These are phyloP conservation scores for Psilanteris sp. DNA, from an alignment of 1,140 invertebrate species.

Conservation along the genomic window DNA sequence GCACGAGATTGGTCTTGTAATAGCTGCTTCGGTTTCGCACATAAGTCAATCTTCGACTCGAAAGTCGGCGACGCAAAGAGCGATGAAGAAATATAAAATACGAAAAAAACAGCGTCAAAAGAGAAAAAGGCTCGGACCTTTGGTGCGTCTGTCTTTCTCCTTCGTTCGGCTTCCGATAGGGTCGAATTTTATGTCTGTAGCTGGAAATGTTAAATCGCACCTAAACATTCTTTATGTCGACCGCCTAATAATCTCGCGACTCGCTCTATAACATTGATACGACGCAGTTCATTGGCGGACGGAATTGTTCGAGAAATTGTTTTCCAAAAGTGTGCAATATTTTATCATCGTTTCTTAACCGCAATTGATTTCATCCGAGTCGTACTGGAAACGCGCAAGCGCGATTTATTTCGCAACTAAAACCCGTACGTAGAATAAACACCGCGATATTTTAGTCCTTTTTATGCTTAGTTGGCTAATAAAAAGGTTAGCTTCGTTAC, in stretches of 20 bases:
- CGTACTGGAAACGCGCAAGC: too few species aligned
- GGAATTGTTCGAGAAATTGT: too few species aligned
- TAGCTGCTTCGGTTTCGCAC: slow-evolving; percentile 19
- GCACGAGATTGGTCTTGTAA: slow-evolving; percentile 15
- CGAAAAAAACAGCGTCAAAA: slow-evolving; percentile 23
- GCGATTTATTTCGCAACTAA: too few species aligned
- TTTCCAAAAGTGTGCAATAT: too few species aligned
- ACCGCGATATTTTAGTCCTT: too few species aligned
- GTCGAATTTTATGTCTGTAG: slow-evolving; percentile 71
- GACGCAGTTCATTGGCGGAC: too few species aligned
- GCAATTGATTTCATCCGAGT: too few species aligned
- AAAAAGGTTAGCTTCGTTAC: too few species aligned
- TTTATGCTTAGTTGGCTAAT: too few species aligned
- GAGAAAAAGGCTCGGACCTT: slow-evolving; percentile 12
- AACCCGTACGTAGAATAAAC: too few species aligned
- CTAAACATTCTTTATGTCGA: slow-evolving; percentile 72
- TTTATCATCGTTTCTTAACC: too few species aligned
- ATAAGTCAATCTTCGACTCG: slow-evolving; percentile 26
- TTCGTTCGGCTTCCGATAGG: slow-evolving; percentile 59
- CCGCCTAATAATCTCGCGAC: slow-evolving; percentile 72
- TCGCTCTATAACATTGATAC: slow-evolving; percentile 47
- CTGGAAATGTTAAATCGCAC: slow-evolving; percentile 76
- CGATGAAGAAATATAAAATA: slow-evolving; percentile 60
- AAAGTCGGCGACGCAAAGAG: slow-evolving; percentile 39
- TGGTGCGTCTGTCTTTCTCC: slow-evolving; percentile 4